Conservation (phyloP, 2,888 invertebrate species). For the Pammene aurita region DNA sequence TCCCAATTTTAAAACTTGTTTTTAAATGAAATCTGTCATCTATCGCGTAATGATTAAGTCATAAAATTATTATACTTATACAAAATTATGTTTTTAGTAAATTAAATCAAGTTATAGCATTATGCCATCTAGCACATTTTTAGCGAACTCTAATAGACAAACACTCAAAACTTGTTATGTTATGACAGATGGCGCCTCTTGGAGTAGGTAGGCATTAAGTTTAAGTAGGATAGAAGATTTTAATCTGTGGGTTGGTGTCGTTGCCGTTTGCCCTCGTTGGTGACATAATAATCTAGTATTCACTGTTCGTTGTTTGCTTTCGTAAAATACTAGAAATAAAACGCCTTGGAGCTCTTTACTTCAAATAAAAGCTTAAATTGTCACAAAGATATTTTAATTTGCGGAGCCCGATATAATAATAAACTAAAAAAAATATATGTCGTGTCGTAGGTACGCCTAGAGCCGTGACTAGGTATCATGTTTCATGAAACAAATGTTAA, state of each 20-base stretch:
- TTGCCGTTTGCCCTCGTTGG: too few species aligned
- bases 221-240: not conserved
- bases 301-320: slow-evolving; percentile 13
- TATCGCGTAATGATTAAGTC: not conserved
- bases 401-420: not conserved
- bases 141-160: not conserved
- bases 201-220: too few species aligned
- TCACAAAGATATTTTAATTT: too few species aligned
- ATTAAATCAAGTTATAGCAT: not conserved
- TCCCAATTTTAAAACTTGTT: slow-evolving; percentile 17
- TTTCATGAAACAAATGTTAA: slow-evolving; percentile 11
- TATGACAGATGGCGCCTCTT: slow-evolving; percentile 10
- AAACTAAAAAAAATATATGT: too few species aligned
- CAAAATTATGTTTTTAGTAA: not conserved
- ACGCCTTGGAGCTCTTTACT: not conserved
- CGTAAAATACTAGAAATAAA: not conserved
- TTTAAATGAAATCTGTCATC: not conserved
- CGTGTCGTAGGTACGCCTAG: too few species aligned
- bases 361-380: not conserved
- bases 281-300: slow-evolving; percentile 2
- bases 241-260: not conserved
- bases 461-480: slow-evolving; percentile 17
- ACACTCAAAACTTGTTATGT: not conserved
- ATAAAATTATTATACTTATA: not conserved
- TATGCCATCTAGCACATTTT: slow-evolving; percentile 11